phyloP scores from a whole-genome alignment of 2,113 vertebrate genomes.

The Shinisaurus crocodilurus region DNA sequence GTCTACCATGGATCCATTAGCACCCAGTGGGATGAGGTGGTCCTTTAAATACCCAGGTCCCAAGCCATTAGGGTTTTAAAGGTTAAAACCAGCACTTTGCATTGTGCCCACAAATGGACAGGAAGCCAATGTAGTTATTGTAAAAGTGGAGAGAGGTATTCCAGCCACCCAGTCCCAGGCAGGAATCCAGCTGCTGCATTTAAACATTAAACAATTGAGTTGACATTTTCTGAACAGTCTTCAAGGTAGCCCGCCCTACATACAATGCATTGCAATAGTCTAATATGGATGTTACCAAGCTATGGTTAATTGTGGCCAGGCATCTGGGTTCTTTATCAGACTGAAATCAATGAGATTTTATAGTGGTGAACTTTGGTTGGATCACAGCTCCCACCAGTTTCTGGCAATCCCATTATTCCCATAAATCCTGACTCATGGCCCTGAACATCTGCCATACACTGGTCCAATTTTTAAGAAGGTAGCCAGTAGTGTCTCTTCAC shows the following conservation, averaged over 20 bases:
- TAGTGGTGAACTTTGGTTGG: background rate
- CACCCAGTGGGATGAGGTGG: no score
- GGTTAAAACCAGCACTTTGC: no score
- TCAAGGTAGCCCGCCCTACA: background rate
- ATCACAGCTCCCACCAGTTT: background rate
- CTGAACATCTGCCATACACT: background rate
- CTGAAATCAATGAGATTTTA: background rate
- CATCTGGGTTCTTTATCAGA: background rate
- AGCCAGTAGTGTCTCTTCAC: background rate
- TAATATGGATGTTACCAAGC: background rate
- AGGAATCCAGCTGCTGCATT: background rate
- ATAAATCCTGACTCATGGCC: no score
- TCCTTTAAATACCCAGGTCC: no score
- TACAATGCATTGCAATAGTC: background rate
- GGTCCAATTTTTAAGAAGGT: background rate
- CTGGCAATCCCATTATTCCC: background rate
- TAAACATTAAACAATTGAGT: background rate
- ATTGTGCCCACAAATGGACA: no score
- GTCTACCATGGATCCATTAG: no score
- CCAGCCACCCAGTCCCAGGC: background rate
- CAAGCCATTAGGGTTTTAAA: no score
- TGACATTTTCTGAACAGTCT: background rate
- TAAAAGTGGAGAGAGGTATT: background rate
- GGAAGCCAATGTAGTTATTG: no score
- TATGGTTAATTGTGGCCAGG: background rate